Evolutionary conservation across 2,888 invertebrate species (phyloP).

Genomic region (Diarsia brunnea): DNA sequence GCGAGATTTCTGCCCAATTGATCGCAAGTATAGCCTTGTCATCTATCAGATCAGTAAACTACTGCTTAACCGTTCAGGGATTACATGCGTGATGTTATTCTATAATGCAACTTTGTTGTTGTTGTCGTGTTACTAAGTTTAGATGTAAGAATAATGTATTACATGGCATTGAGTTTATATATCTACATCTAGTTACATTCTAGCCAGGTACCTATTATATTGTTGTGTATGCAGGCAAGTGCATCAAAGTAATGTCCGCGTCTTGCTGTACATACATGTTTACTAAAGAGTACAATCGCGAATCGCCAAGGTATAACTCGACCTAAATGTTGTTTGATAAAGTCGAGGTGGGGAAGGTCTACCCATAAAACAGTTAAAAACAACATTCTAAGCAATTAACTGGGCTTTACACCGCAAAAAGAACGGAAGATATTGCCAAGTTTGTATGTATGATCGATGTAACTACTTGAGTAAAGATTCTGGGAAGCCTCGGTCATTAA

Average conservation of each 20-base stretch:
- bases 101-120: not conserved
- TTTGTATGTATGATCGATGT: slow-evolving; percentile 37
- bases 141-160: slow-evolving; percentile 19
- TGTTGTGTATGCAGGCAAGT: slow-evolving; percentile 42
- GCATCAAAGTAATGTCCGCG: slow-evolving; percentile 37
- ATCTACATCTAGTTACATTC: not conserved
- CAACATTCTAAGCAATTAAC: slow-evolving; percentile 41
- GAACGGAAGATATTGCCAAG: slow-evolving; percentile 22
- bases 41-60: not conserved
- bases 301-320: slow-evolving; percentile 9
- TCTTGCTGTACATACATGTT: slow-evolving; percentile 36
- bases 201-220: not conserved
- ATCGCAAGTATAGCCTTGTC: not conserved
- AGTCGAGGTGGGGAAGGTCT: not conserved
- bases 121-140: slow-evolving; percentile 1
- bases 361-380: slow-evolving; percentile 24
- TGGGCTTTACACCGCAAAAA: slow-evolving; percentile 16
- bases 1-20: not conserved
- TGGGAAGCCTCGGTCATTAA: slow-evolving; percentile 46
- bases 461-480: slow-evolving; percentile 28
- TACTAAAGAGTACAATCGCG: slow-evolving; percentile 36
- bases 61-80: not conserved
- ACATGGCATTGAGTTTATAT: slow-evolving; percentile 36
- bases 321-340: slow-evolving; percentile 48
- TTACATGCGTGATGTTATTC: not conserved